These are phyloP conservation scores for Cryptus armator DNA, from an alignment of 2,888 invertebrate genomes.

Conservation along the genomic window DNA sequence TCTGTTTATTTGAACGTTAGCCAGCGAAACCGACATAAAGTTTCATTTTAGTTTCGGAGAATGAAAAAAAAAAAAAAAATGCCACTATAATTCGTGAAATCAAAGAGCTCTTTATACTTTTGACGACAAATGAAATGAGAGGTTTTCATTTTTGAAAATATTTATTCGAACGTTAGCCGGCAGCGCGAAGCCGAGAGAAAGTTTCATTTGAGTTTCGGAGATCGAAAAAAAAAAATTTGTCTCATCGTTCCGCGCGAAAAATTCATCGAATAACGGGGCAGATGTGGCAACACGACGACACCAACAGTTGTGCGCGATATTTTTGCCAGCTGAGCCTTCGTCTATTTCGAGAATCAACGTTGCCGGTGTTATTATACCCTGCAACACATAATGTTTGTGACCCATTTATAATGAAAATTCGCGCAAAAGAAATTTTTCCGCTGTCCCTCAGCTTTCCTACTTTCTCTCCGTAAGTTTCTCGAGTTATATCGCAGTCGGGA, in stretches of 20 bases:
- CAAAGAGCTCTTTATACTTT: not conserved
- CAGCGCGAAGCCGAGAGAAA: not conserved
- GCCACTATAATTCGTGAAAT: not conserved
- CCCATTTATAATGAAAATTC: conserved; percentile 80
- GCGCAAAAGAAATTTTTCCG: conserved; percentile 13
- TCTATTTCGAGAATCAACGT: conserved; percentile 81
- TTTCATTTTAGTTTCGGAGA: not conserved
- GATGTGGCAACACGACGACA: conserved; percentile 62
- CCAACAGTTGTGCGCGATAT: conserved; percentile 76
- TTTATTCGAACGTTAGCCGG: not conserved
- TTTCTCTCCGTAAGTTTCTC: not conserved
- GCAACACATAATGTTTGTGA: conserved; percentile 78
- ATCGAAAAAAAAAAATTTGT: conserved; percentile 22
- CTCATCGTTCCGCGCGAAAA: conserved; percentile 28
- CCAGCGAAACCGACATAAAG: not conserved
- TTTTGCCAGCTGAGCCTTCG: conserved; percentile 83
- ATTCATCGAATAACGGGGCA: conserved; percentile 54
- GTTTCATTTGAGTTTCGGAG: not conserved
- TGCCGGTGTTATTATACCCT: conserved; percentile 57
- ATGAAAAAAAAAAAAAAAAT: conserved; percentile 27
- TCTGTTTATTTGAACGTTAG: not conserved
- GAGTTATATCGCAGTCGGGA: conserved; percentile 11
- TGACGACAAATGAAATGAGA: not conserved
- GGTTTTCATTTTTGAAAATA: not conserved
- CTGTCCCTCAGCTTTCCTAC: not conserved